phyloP scores from a whole-genome alignment of 2,888 invertebrate species.

The Microctonus brassicae region DNA sequence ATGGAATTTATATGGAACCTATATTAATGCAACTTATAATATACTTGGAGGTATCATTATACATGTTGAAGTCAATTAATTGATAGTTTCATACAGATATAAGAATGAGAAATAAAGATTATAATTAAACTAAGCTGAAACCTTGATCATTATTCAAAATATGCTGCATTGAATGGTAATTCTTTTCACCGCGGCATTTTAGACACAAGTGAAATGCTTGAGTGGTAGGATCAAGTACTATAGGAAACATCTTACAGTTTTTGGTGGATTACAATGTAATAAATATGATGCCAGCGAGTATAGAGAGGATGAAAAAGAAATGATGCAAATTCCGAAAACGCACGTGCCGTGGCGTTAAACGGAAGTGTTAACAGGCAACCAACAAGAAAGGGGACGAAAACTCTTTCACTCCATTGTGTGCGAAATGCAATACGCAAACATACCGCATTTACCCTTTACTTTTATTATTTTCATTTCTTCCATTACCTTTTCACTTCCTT shows the following conservation, averaged over 20 bases:
- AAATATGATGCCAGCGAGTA: neutral
- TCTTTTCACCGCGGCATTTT: slow-evolving; percentile 2
- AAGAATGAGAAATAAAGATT: no score
- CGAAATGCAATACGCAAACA: slow-evolving; percentile 49
- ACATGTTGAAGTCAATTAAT: no score
- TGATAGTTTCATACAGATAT: neutral
- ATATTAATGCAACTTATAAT: no score
- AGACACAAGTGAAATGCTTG: slow-evolving; percentile 12
- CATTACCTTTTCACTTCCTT: neutral
- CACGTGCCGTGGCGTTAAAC: slow-evolving; percentile 65
- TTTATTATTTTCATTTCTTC: slow-evolving; percentile 33
- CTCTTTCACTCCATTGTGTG: neutral
- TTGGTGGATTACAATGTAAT: neutral
- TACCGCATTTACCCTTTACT: slow-evolving; percentile 8
- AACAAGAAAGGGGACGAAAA: neutral
- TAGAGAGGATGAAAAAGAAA: slow-evolving; percentile 30
- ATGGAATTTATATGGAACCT: neutral
- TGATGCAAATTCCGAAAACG: slow-evolving; percentile 57
- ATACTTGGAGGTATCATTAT: no score
- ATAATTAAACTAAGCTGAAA: no score
- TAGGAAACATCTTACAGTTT: neutral
- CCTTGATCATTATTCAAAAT: neutral
- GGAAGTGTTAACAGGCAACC: slow-evolving; percentile 59
- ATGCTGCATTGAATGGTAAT: neutral
- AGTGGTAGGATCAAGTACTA: slow-evolving; percentile 15